These are phyloP conservation scores for Sardinella longiceps DNA, from an alignment of 2,797 vertebrate genomes.

Conservation along the genomic window DNA sequence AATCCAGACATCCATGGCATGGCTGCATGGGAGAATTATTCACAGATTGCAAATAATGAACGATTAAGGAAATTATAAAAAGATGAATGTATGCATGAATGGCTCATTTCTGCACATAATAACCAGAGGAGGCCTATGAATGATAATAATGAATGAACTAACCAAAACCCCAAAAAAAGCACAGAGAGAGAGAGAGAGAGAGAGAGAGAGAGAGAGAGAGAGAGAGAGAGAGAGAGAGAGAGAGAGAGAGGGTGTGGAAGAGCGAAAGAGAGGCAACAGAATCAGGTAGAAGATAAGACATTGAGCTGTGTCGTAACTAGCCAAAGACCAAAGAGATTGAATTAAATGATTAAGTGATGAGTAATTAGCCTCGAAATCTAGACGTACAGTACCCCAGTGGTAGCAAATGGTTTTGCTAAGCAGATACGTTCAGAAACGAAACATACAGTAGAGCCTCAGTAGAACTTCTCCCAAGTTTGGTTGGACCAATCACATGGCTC, in stretches of 20 bases:
- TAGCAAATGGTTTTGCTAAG: too few species aligned
- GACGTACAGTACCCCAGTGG: too few species aligned
- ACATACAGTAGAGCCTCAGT: too few species aligned
- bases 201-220: not conserved
- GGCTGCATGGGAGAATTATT: slow-evolving; percentile 20
- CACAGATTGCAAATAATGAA: slow-evolving; percentile 26
- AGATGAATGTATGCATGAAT: slow-evolving; percentile 29
- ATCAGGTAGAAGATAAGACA: not conserved
- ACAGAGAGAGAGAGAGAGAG: not conserved
- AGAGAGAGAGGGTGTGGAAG: too few species aligned
- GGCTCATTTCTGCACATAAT: slow-evolving; percentile 31
- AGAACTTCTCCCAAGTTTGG: too few species aligned
- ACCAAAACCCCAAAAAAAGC: not conserved
- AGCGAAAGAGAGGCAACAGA: not conserved
- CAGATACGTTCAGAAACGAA: too few species aligned
- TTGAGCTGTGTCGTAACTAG: not conserved
- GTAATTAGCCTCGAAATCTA: too few species aligned
- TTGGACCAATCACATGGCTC: too few species aligned
- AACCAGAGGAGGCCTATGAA: not conserved
- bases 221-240: not conserved
- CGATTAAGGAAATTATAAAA: slow-evolving; percentile 33
- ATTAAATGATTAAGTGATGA: slow-evolving; percentile 13
- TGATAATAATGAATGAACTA: not conserved
- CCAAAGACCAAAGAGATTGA: not conserved
- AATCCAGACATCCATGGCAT: not conserved